These are phyloP conservation scores for Sisyra terminalis DNA, from an alignment of 2,888 invertebrate species.

Conservation along the genomic window DNA sequence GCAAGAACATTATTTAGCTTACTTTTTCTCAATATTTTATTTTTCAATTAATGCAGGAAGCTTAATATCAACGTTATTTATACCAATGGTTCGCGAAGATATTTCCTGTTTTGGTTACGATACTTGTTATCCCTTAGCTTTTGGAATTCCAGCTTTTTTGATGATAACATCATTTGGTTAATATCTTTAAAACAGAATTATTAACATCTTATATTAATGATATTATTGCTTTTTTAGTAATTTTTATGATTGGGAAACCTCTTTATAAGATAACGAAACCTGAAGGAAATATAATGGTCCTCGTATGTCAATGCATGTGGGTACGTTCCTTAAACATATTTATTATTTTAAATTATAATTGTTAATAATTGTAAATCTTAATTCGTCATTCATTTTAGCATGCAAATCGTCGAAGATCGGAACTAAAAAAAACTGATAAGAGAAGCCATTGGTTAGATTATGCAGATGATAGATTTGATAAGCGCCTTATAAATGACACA, in stretches of 20 bases:
- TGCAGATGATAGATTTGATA: slow-evolving; percentile 7
- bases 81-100: slow-evolving; percentile 40
- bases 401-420: neutral
- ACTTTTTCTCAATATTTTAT: slow-evolving; percentile 54
- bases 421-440: slow-evolving; percentile 1
- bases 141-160: slow-evolving; percentile 41
- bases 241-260: slow-evolving; percentile 65
- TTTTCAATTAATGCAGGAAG: slow-evolving; percentile 41
- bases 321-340: slow-evolving; percentile 36
- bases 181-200: neutral
- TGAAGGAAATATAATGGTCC: slow-evolving; percentile 65
- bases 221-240: slow-evolving; percentile 32
- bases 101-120: slow-evolving; percentile 31
- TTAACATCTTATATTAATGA: slow-evolving; percentile 1
- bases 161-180: slow-evolving; percentile 44
- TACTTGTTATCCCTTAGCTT: slow-evolving; percentile 43
- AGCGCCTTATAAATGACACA: slow-evolving; percentile 21
- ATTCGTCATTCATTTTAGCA: neutral
- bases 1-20: slow-evolving; percentile 34
- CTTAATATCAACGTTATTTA: slow-evolving; percentile 43
- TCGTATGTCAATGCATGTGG: slow-evolving; percentile 56
- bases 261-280: slow-evolving; percentile 64
- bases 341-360: too few species aligned
- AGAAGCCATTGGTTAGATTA: slow-evolving; percentile 9
- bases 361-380: too few species aligned